phyloP scores from a whole-genome alignment of 2,888 invertebrate species.

The Entomobrya proxima region DNA sequence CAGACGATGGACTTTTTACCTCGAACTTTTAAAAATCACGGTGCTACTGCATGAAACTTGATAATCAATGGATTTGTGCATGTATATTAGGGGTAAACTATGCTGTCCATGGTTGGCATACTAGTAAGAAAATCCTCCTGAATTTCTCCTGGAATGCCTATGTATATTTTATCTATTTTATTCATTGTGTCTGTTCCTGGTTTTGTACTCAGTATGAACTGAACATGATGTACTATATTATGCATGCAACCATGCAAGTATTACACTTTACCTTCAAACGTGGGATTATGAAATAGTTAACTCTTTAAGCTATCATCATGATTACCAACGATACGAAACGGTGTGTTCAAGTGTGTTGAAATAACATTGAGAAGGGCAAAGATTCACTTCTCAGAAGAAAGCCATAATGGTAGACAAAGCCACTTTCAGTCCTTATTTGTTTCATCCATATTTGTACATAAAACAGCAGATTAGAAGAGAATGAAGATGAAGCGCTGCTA shows the following conservation, averaged over 20 bases:
- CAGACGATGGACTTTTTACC: conserved; percentile 66
- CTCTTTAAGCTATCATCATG: conserved; percentile 18
- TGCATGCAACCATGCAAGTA: neutral
- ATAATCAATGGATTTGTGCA: conserved; percentile 7
- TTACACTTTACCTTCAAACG: neutral
- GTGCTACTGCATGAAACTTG: conserved; percentile 58
- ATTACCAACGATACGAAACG: conserved; percentile 30
- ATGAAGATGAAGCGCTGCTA: neutral
- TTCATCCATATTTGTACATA: conserved; percentile 58
- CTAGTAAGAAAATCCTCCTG: neutral
- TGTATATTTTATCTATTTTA: neutral
- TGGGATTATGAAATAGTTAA: conserved; percentile 2
- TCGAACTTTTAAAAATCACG: conserved; percentile 64
- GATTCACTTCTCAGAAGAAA: conserved; percentile 8
- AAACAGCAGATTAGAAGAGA: conserved; percentile 48
- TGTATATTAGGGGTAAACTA: no score
- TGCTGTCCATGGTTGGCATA: neutral
- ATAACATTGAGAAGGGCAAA: conserved; percentile 21
- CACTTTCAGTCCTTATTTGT: conserved; percentile 24
- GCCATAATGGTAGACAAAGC: neutral
- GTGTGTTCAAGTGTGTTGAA: no score
- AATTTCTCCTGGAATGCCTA: no score
- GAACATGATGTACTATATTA: conserved; percentile 8
- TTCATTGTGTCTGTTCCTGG: neutral
- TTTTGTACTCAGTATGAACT: no score